Conservation (phyloP, 2,888 invertebrate genomes). For the Pimpla rufipes region DNA sequence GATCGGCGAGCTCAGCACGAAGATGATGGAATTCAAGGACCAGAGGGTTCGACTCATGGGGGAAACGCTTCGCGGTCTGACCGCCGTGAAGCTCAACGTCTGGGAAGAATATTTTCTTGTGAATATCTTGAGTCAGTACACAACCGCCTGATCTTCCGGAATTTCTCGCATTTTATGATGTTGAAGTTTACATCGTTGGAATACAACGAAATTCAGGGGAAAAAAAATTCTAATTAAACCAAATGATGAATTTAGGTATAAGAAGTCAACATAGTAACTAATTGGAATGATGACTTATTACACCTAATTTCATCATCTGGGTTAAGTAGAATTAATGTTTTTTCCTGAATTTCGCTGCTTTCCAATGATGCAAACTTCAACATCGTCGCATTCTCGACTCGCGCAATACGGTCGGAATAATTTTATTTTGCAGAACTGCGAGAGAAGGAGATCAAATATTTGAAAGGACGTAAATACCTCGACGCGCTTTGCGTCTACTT, state of each 20-base stretch:
- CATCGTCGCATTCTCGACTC: too few relatives aligned
- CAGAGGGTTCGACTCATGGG: slow-evolving; percentile 94
- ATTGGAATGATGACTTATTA: too few relatives aligned
- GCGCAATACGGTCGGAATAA: neutral
- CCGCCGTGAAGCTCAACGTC: slow-evolving; percentile 95
- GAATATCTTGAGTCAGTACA: slow-evolving; percentile 89
- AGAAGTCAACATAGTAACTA: too few relatives aligned
- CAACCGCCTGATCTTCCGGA: neutral
- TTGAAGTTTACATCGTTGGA: too few relatives aligned
- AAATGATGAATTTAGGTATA: too few relatives aligned
- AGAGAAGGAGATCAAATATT: slow-evolving; percentile 90
- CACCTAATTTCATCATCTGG: too few relatives aligned
- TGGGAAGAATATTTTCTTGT: slow-evolving; percentile 96
- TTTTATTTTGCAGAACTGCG: slow-evolving; percentile 87
- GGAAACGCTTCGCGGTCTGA: slow-evolving; percentile 95
- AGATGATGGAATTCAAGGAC: slow-evolving; percentile 97
- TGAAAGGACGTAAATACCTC: slow-evolving; percentile 96
- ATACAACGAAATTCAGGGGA: too few relatives aligned
- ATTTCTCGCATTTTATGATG: too few relatives aligned
- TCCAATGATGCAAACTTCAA: too few relatives aligned
- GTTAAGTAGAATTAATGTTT: too few relatives aligned
- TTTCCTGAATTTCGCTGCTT: too few relatives aligned
- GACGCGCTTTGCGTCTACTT: slow-evolving; percentile 99
- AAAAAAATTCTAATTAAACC: too few relatives aligned
- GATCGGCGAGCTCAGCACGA: slow-evolving; percentile 94